phyloP scores from a whole-genome alignment of 1,140 invertebrate species.

The Archivesica marissinica region DNA sequence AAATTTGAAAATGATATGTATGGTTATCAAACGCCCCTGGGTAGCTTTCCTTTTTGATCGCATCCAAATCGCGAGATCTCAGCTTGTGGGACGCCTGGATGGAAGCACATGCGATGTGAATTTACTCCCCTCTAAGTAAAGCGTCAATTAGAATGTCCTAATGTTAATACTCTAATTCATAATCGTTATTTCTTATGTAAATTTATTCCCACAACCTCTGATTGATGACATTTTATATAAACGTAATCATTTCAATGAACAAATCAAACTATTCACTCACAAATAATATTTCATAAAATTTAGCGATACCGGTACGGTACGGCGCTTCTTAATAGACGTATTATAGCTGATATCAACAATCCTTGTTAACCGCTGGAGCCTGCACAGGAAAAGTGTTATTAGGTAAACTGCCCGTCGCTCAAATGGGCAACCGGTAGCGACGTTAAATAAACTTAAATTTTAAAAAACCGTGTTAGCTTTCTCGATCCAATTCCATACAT shows the following conservation, averaged over 20 bases:
- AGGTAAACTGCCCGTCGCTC: too few relatives aligned
- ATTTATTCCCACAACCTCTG: conserved; percentile 22
- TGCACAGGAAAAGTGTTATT: too few relatives aligned
- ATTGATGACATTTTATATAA: too few relatives aligned
- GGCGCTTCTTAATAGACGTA: background rate
- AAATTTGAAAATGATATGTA: conserved; percentile 46
- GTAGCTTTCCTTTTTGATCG: conserved; percentile 46
- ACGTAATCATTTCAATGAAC: too few relatives aligned
- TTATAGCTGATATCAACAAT: background rate
- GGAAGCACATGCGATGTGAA: conserved; percentile 36
- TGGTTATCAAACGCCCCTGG: conserved; percentile 6
- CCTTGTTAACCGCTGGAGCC: too few relatives aligned
- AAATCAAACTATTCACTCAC: background rate
- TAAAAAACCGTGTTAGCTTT: too few relatives aligned
- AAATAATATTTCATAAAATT: background rate
- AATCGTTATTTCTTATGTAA: conserved; percentile 40
- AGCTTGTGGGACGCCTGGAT: conserved; percentile 44
- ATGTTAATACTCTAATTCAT: conserved; percentile 14
- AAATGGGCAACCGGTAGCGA: too few relatives aligned
- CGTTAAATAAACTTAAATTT: too few relatives aligned
- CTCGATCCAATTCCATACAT: too few relatives aligned
- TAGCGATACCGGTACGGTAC: background rate
- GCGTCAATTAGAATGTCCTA: conserved; percentile 28
- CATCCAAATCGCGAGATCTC: conserved; percentile 55
- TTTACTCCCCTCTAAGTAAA: conserved; percentile 23